phyloP scores from a whole-genome alignment of 1,140 invertebrate species.

The Drosophila rhopaloa region DNA sequence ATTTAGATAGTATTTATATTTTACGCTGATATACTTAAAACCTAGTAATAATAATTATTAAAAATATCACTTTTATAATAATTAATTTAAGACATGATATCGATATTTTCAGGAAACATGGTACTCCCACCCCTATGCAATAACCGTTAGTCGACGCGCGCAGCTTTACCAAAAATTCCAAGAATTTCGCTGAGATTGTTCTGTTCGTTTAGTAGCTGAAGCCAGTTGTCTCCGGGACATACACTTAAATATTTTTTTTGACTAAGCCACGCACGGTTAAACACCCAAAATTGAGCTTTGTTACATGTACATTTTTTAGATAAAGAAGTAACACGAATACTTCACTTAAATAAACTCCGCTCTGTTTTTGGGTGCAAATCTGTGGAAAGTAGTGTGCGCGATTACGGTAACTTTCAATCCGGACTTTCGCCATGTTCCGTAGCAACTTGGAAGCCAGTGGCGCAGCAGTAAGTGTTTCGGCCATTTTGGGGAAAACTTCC shows the following conservation, averaged over 20 bases:
- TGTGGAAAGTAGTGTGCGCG: conserved; percentile 25
- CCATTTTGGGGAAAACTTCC: not conserved
- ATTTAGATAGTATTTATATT: no score
- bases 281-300: conserved; percentile 37
- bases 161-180: conserved; percentile 4
- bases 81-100: no score
- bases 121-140: not conserved
- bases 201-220: conserved; percentile 10
- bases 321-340: conserved; percentile 66
- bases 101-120: no score
- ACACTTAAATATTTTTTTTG: not conserved
- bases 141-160: conserved; percentile 34
- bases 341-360: conserved; percentile 36
- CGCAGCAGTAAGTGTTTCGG: conserved; percentile 42
- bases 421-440: conserved; percentile 61
- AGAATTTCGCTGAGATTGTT: conserved; percentile 2
- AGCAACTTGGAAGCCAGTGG: conserved; percentile 61
- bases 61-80: no score
- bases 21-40: no score
- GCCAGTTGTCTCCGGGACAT: conserved; percentile 36
- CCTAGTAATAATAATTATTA: no score
- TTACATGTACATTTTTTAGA: conserved; percentile 15
- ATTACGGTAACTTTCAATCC: conserved; percentile 49
- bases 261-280: conserved; percentile 10
- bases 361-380: conserved; percentile 31